Conservation (phyloP, 2,113 vertebrate genomes). For the Seriola dumerili region DNA sequence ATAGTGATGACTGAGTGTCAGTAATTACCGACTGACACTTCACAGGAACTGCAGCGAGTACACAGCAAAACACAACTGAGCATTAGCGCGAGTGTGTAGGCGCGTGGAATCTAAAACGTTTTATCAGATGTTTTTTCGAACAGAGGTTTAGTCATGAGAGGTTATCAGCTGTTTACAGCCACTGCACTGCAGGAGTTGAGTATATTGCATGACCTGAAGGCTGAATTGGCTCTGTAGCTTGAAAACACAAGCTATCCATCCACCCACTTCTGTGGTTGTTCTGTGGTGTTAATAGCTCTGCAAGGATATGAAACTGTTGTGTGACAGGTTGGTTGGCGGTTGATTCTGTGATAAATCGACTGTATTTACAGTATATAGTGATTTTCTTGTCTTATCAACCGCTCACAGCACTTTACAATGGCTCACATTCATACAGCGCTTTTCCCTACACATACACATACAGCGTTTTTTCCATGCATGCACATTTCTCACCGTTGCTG, state of each 20-base stretch:
- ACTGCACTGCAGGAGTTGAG: not conserved
- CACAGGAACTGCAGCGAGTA: not conserved
- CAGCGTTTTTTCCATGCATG: too few species aligned
- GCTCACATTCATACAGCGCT: too few species aligned
- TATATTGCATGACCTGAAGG: not conserved
- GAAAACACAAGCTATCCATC: not conserved
- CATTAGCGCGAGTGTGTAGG: not conserved
- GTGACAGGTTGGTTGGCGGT: not conserved
- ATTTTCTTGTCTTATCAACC: too few species aligned
- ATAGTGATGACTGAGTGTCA: constrained; percentile 29
- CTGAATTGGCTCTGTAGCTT: not conserved
- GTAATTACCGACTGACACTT: constrained; percentile 24
- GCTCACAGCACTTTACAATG: too few species aligned
- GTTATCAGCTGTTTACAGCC: not conserved
- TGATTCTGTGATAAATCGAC: not conserved
- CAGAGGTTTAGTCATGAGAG: not conserved
- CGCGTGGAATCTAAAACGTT: not conserved
- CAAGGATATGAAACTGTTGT: too few species aligned
- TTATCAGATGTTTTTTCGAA: not conserved
- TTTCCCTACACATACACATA: too few species aligned
- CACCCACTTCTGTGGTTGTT: not conserved
- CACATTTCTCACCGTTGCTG: too few species aligned
- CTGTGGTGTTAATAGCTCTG: not conserved
- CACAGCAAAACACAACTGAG: not conserved
- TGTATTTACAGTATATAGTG: too few species aligned